Percentiles rank a stretch among this genome's conserved stretches.
phyloP scores from a whole-genome alignment of 35 echinoderm and acorn worm genomes.

The Lytechinus pictus region DNA sequence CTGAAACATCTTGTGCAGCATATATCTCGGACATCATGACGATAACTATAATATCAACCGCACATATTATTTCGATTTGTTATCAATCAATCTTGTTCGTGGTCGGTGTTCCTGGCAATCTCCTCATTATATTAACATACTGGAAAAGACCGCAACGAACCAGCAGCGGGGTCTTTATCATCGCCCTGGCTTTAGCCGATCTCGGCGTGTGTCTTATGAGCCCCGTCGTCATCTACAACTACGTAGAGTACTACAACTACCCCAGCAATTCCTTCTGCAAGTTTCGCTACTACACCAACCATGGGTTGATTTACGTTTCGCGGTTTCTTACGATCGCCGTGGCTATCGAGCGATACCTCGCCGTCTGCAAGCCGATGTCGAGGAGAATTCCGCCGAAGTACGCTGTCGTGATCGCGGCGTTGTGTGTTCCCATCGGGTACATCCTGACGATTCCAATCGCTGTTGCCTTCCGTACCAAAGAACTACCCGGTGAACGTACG shows the following conservation, averaged over 20 bases:
- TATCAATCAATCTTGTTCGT: not conserved
- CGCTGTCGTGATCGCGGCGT: not conserved
- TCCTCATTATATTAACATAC: conserved; percentile 35
- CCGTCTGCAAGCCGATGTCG: conserved; percentile 43
- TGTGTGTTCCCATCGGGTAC: conserved; percentile 28
- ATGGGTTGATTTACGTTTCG: conserved; percentile 42
- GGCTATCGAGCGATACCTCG: conserved; percentile 24
- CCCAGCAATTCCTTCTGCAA: conserved; percentile 29
- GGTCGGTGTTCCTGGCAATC: conserved; percentile 21
- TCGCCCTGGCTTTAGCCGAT: conserved; percentile 27
- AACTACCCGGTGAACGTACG: not conserved
- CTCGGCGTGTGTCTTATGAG: conserved; percentile 24
- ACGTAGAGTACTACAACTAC: not conserved
- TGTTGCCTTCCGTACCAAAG: not conserved
- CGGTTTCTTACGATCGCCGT: conserved; percentile 37
- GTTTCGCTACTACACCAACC: conserved; percentile 49
- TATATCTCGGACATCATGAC: not conserved
- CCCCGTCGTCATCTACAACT: conserved; percentile 11
- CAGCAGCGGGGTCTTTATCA: not conserved
- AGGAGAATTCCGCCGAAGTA: not conserved
- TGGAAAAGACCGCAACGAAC: not conserved
- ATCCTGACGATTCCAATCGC: conserved; percentile 24
- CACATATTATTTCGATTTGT: not conserved
- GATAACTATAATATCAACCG: not conserved
- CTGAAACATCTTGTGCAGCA: too few relatives aligned